phyloP scores from a whole-genome alignment of 1,140 invertebrate genomes.

The Apis laboriosa region DNA sequence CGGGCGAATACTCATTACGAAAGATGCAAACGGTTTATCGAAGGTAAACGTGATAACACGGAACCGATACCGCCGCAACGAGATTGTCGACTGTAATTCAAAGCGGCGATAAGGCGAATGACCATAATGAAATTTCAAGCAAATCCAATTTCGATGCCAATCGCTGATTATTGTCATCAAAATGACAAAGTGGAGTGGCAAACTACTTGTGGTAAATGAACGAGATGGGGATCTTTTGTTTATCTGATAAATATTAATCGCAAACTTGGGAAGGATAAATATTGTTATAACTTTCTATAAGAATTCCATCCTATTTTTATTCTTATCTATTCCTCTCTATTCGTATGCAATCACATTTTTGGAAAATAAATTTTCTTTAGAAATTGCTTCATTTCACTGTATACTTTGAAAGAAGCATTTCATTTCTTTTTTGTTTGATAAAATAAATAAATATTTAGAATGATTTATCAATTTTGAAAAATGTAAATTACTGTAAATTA shows the following conservation, averaged over 20 bases:
- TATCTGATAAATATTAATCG: too few relatives aligned
- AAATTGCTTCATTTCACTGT: too few relatives aligned
- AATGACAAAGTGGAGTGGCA: neutral
- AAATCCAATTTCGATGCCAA: constrained; percentile 17
- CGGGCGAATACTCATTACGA: neutral
- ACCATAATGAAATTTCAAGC: constrained; percentile 14
- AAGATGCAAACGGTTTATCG: constrained; percentile 20
- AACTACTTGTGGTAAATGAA: too few relatives aligned
- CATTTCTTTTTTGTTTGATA: neutral
- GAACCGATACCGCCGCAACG: constrained; percentile 14
- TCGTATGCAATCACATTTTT: too few relatives aligned
- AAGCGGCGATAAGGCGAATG: constrained; percentile 15
- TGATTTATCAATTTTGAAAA: too few relatives aligned
- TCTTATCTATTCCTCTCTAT: too few relatives aligned
- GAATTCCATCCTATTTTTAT: too few relatives aligned
- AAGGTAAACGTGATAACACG: constrained; percentile 14
- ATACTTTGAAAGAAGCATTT: too few relatives aligned
- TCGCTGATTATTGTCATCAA: too few relatives aligned
- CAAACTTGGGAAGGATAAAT: too few relatives aligned
- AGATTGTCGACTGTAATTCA: constrained; percentile 7
- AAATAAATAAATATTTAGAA: neutral
- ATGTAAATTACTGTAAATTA: neutral
- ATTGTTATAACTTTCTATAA: too few relatives aligned
- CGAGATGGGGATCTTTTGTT: neutral
- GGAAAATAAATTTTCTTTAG: too few relatives aligned